Evolutionary conservation across 2,888 invertebrate genomes (phyloP), one percentile per base, ranked within the genome.

Genomic region (Drosophila nigritarsus): DNA sequence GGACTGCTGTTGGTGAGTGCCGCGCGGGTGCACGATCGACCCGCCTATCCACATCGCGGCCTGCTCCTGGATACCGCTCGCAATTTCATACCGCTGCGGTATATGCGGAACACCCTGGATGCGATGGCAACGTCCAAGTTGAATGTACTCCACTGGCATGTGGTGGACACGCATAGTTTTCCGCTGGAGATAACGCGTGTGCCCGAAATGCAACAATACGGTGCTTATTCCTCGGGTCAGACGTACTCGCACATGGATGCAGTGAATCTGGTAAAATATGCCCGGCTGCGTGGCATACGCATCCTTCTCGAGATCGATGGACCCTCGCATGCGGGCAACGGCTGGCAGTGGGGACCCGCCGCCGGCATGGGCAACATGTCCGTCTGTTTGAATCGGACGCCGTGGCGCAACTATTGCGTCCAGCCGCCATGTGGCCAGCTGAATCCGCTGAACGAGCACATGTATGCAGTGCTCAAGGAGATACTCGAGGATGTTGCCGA

Each of bases 81-180:
- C 70, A 98, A 99, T 93, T 99, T 95, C 91, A 94, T 99, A 30
- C 95, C 97, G 0, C 92, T 97, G 75, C 92, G 92, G 18, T 94
- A 94, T 53, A 95, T 97, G 27, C 94, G 95, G 82, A 95, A 94
- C 77, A 96, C 96, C 54, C 94, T 92, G 30, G 96, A 98, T 83
- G 98, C 95, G 2, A 97, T 99, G 96, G 96, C 97, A 2, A 95
- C 96, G 24, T 96, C 96, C 56, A 99, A 99, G 93, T 93, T 99
- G 94, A 99, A 99, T 91, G 97, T 98, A 0, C 95, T 99, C 51
- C 99, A 99, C 91, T 99, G 98, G 98, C 97, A 97, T 91, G 96
- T 96, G 0, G 96, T 97, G 0, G 99, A 99, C 92, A 95, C 97
- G 1, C 98, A 98, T 81, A 98, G 98, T 85, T 99, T 98, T 93